phyloP scores from a whole-genome alignment of 2,797 vertebrate species.

The Oreortyx pictus region DNA sequence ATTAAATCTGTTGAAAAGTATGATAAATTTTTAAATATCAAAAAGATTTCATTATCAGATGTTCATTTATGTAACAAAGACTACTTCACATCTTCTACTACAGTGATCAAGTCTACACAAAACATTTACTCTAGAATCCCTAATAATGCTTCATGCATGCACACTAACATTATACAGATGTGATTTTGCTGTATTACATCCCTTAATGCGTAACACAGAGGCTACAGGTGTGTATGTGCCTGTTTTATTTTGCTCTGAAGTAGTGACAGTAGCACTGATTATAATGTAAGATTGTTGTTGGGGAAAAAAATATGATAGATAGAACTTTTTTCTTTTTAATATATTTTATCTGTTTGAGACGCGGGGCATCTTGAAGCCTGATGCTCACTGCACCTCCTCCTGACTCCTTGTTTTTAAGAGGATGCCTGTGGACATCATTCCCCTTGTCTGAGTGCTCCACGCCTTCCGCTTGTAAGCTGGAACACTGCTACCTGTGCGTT shows the following conservation, averaged over 20 bases:
- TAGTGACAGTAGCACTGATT: neutral
- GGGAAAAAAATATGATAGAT: neutral
- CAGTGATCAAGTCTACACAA: neutral
- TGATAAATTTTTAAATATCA: neutral
- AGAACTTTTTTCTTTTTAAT: neutral
- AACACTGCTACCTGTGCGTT: neutral
- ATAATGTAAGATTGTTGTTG: neutral
- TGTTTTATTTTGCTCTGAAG: neutral
- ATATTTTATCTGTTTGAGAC: neutral
- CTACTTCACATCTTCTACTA: neutral
- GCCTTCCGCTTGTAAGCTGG: neutral
- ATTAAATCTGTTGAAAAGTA: neutral
- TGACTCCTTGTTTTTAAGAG: neutral
- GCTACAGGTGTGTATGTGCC: neutral
- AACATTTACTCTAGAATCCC: too few relatives aligned
- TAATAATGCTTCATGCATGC: neutral
- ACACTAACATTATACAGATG: neutral
- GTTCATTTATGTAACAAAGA: neutral
- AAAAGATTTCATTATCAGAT: neutral
- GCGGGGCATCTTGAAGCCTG: neutral
- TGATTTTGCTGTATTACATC: neutral
- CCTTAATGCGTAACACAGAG: neutral
- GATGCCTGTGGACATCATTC: neutral
- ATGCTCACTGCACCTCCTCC: neutral
- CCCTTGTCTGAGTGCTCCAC: neutral